Evolutionary conservation across 2,888 invertebrate species (phyloP).

Genomic region (Coelopa pilipes): DNA sequence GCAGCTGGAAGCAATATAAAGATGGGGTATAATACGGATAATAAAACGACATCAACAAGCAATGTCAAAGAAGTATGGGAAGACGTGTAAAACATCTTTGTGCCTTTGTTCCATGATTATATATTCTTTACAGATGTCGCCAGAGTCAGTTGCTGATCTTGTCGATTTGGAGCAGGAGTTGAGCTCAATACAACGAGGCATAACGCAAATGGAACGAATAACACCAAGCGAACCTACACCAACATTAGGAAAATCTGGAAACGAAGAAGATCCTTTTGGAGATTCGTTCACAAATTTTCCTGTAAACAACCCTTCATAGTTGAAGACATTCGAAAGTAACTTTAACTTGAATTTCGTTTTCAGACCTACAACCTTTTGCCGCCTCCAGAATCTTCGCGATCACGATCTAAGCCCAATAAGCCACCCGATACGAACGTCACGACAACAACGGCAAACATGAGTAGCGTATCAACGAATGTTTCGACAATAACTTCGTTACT

Average conservation of each 20-base stretch:
- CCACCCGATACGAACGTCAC: constrained; percentile 49
- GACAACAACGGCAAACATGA: constrained; percentile 29
- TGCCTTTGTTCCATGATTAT: background rate
- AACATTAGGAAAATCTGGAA: constrained; percentile 62
- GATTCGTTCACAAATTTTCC: constrained; percentile 77
- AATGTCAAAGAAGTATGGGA: constrained; percentile 50
- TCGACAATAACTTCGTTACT: constrained; percentile 46
- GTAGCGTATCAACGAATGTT: constrained; percentile 15
- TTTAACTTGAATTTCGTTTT: constrained; percentile 23
- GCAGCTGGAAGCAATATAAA: constrained; percentile 31
- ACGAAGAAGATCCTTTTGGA: constrained; percentile 76
- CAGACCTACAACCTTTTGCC: constrained; percentile 65
- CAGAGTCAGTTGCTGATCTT: constrained; percentile 79
- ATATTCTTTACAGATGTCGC: constrained; percentile 60
- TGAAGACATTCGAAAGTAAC: background rate
- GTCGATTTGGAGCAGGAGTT: constrained; percentile 89
- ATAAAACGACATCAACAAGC: constrained; percentile 21
- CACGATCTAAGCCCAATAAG: constrained; percentile 63
- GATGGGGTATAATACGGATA: constrained; percentile 15
- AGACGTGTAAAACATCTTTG: background rate
- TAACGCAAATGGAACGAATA: constrained; percentile 88
- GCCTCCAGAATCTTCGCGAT: constrained; percentile 65
- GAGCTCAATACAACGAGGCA: constrained; percentile 85
- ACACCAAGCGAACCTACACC: constrained; percentile 78
- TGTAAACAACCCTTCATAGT: constrained; percentile 41